Evolutionary conservation across 2,888 invertebrate genomes (phyloP).

Genomic region (Thysanoteuthis rhombus): DNA sequence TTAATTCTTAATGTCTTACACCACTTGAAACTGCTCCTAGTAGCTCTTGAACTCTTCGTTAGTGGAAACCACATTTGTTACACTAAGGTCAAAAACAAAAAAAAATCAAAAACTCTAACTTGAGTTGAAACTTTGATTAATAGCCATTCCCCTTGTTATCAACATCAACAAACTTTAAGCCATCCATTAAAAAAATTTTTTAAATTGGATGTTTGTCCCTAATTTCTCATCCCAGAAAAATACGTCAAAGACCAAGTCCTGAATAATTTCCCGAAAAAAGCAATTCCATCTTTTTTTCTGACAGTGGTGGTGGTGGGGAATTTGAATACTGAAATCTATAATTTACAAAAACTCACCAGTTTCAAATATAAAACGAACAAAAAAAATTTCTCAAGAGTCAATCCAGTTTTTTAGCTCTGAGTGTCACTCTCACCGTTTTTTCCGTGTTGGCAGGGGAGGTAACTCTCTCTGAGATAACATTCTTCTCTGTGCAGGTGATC

Average conservation of each 20-base stretch:
- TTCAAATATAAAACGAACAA: not conserved
- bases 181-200: no score
- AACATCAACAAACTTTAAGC: no score
- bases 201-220: not conserved
- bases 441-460: slow-evolving; percentile 15
- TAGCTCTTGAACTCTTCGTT: no score
- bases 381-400: not conserved
- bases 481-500: not conserved
- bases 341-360: not conserved
- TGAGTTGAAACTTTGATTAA: no score
- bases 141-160: no score
- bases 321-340: not conserved
- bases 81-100: no score
- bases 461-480: slow-evolving; percentile 18
- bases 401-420: not conserved
- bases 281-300: not conserved
- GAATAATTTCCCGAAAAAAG: not conserved
- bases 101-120: no score
- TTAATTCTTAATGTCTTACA: no score
- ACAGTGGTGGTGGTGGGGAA: not conserved
- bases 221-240: not conserved
- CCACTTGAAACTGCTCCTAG: no score
- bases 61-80: no score
- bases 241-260: not conserved
- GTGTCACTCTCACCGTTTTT: slow-evolving; percentile 14